Evolutionary conservation across 2,113 vertebrate species (phyloP).

Genomic region (Sylvia atricapilla): DNA sequence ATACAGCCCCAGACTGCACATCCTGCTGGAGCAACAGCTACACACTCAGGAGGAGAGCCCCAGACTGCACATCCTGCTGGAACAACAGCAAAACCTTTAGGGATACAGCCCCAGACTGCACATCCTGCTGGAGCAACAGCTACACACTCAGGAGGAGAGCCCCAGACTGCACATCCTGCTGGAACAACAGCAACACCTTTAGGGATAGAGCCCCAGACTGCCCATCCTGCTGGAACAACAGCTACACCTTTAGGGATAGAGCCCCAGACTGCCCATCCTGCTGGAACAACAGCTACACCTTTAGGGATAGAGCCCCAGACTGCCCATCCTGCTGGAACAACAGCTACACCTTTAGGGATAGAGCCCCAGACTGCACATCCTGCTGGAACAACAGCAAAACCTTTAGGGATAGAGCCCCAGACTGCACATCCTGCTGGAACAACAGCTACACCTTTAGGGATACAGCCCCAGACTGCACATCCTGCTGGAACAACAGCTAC

Average conservation of each 20-base stretch:
- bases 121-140: slow-evolving; percentile 68
- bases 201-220: not conserved
- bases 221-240: slow-evolving; percentile 54
- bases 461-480: slow-evolving; percentile 70
- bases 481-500: slow-evolving; percentile 68
- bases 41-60: not conserved
- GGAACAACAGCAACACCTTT: not conserved
- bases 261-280: not conserved
- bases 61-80: not conserved
- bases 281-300: not conserved
- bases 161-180: rapidly evolving
- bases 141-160: not conserved
- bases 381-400: slow-evolving; percentile 37
- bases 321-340: slow-evolving; percentile 52
- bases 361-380: slow-evolving; percentile 77
- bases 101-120: not conserved
- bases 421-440: slow-evolving; percentile 49
- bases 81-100: not conserved
- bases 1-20: not conserved
- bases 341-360: not conserved
- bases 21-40: slow-evolving; percentile 53
- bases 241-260: not conserved
- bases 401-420: not conserved
- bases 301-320: not conserved
- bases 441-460: not conserved